phyloP scores from a whole-genome alignment of 2,113 vertebrate genomes.

The Notiomystis cincta region DNA sequence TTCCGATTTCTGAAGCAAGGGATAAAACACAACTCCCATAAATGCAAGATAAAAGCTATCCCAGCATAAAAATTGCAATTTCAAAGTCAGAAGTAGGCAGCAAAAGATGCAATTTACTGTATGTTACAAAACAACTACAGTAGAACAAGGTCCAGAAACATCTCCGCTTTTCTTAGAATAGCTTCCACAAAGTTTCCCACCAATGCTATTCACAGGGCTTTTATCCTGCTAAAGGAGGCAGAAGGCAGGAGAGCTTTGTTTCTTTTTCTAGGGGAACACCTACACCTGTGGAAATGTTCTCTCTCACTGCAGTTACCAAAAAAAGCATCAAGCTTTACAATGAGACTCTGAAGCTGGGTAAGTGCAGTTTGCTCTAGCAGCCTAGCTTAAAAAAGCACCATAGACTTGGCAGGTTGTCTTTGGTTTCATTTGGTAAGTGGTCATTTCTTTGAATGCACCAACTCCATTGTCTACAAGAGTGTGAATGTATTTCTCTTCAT shows the following conservation, averaged over 20 bases:
- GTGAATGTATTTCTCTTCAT: neutral
- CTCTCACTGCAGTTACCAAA: neutral
- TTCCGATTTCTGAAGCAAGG: conserved; percentile 88
- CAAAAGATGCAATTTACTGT: neutral
- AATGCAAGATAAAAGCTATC: neutral
- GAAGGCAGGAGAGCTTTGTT: neutral
- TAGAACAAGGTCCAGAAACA: neutral
- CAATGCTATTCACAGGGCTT: neutral
- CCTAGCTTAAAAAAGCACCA: neutral
- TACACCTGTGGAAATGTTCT: conserved; percentile 3
- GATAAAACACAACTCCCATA: neutral
- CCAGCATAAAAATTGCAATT: neutral
- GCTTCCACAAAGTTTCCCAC: neutral
- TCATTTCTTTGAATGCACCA: neutral
- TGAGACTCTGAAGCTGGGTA: neutral
- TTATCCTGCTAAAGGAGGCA: neutral
- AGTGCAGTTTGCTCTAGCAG: neutral
- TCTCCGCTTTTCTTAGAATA: neutral
- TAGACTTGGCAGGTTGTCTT: neutral
- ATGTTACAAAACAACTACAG: neutral
- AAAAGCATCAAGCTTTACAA: neutral
- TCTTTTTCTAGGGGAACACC: neutral
- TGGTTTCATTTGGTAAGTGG: neutral
- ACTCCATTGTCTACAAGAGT: neutral
- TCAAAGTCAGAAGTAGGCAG: neutral